A percentile compares a stretch with the other conserved stretches of the same genome.
Evolutionary conservation across 30 jellyfish, hydroid and myxozoan species (phyloP).

Genomic region (Nemopilema nomurai): DNA sequence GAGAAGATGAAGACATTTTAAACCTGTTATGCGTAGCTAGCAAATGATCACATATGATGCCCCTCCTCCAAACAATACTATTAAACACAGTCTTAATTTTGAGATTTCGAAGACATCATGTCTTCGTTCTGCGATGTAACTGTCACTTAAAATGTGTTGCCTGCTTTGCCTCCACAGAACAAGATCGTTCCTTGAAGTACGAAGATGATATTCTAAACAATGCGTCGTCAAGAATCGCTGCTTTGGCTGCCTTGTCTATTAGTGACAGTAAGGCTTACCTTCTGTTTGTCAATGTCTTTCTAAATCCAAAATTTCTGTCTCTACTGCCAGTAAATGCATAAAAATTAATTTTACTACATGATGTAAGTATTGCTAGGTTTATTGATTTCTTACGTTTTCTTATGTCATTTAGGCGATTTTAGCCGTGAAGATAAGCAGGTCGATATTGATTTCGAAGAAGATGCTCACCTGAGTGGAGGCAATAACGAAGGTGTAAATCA

Average conservation of each 20-base stretch:
- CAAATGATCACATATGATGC: no score
- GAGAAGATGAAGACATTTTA: not conserved
- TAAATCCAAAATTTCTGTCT: not conserved
- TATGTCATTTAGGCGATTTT: slow-evolving; percentile 28
- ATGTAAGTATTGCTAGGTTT: no score
- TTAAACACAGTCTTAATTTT: not conserved
- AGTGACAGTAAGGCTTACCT: slow-evolving; percentile 60
- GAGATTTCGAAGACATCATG: not conserved
- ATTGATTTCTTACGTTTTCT: not conserved
- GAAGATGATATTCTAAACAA: slow-evolving; percentile 59
- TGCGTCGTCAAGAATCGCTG: slow-evolving; percentile 73
- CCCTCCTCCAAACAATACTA: no score
- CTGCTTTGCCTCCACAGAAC: slow-evolving; percentile 2
- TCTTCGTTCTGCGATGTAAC: no score
- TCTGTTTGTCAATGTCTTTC: no score
- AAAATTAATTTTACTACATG: no score
- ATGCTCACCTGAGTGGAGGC: not conserved
- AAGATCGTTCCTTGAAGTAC: slow-evolving; percentile 3
- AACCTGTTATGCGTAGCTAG: not conserved
- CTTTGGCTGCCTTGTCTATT: slow-evolving; percentile 60
- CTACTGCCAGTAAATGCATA: not conserved
- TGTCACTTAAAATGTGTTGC: not conserved
- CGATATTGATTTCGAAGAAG: not conserved
- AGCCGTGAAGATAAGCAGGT: slow-evolving; percentile 49
- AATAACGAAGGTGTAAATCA: not conserved